Base-by-base conservation (phyloP, 2,888 invertebrate species). In the Stenurella melanura region DNA sequence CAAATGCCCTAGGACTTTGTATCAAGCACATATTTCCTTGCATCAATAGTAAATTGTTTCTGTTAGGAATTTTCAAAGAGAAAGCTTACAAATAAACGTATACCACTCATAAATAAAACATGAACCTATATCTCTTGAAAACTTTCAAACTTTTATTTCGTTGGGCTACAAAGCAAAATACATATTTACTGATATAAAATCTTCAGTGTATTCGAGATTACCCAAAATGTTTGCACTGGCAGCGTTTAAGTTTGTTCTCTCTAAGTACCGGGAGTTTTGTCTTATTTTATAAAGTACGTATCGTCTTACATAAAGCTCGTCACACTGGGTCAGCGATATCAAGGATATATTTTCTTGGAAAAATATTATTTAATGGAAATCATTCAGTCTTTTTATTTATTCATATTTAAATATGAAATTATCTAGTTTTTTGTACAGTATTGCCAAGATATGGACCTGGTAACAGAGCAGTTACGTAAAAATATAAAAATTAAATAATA, bases 41-140 rank as follows among this genome's bases (percentile, higher is more conserved):
- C 18, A 3, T 66, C 64, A 42, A 66, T 66, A 19, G 12, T 19
- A 66, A 66, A 42, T 66, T 66, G 64, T 38, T 18, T 66, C 64
- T 66, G 42, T 50, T 50, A 11, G 64, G 56, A 67, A 26, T 56
- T 67, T 21, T 54, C 67, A 67, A 67, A 67, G 67, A 61, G 61
- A 56, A 67, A 67, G 56, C 67, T 21, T 56, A 56, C 56, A 54
- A 67, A 67, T 42, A 66, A 66, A 66, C 64, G 19, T 66, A 42
- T 21, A 66, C 21, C 19, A 19, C 54, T 30, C 67, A 67, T 67
- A 67, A 67, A 67, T 67, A 67, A 67, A 54, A 54, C 56, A 67
- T 67, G 30, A 67, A 67, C 10, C 56, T 17, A 21, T 67, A 26
- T 67, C 67, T 67, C 67, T 56, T 30, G 54, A 21, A 67, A 67